Evolutionary conservation across 2,113 vertebrate genomes (phyloP), one percentile per base, ranked within the genome.

Genomic region (Triplophysa siluroides): DNA sequence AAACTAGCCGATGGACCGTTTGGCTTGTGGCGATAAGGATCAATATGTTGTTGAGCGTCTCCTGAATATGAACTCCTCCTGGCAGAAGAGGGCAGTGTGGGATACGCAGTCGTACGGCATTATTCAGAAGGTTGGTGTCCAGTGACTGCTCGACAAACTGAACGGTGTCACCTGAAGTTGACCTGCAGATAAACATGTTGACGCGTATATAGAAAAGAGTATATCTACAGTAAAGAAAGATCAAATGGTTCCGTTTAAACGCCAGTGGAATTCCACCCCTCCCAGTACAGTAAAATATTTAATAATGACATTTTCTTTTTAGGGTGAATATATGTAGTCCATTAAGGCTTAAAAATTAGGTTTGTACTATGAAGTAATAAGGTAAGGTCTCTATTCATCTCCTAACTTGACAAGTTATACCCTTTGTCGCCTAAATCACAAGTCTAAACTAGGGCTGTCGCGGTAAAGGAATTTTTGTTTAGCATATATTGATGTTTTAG

Each of bases 61-160:
- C 97, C 13, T 93, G 95, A 79, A 98, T 81, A 79, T 88, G 88
- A n/a, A 99, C 92, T 0, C 97, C 96, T 0, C 94, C 94, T 0
- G 97, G 96, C 10, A 98, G 88, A 1, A 98, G 56, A 0, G 84
- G 89, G 68, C 96, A 97, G 80, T 95, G 93, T 41, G 84, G 90
- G 85, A 98, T 92, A 78, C 86, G 92, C 24, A 99, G 86, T 11
- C 91, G 90, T 16, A 97, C 81, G 0, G 94, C 86, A 1, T 95
- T 96, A 90, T 98, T 96, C 23, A 98, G 88, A 38, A 99, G 90
- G 83, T 96, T 96, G 50, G 92, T 88, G 43, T 98, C 96, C 86
- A 98, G 86, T 0, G 96, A 98, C 69, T 95, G 94, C 71, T 99
- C 97, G 73, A 95, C 89, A 87, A 98, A 90, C 86, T 96, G 94